phyloP scores from a whole-genome alignment of 2,888 invertebrate genomes.

The Acleris sparsana region DNA sequence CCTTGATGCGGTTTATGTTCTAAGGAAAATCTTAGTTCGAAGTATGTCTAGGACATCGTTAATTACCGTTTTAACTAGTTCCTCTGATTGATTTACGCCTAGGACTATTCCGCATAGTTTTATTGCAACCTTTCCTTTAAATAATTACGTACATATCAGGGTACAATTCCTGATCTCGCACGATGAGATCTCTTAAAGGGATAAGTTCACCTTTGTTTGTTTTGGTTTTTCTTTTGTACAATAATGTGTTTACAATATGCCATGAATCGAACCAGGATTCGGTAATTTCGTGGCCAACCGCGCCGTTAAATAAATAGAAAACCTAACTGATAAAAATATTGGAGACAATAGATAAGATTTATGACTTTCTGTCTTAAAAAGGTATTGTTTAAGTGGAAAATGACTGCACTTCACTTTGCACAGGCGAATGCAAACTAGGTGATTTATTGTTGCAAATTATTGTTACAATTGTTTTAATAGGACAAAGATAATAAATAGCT shows the following conservation, averaged over 20 bases:
- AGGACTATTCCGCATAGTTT: background rate
- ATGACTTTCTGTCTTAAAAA: constrained; percentile 2
- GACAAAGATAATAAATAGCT: background rate
- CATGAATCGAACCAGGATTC: too few relatives aligned
- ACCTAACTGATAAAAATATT: background rate
- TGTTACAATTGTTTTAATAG: background rate
- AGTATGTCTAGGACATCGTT: constrained; percentile 26
- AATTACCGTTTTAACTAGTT: constrained; percentile 20
- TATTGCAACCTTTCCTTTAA: background rate
- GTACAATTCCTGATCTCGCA: too few relatives aligned
- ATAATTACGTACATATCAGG: too few relatives aligned
- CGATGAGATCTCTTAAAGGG: too few relatives aligned
- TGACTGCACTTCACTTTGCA: constrained; percentile 4
- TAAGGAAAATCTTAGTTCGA: constrained; percentile 27
- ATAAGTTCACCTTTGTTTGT: too few relatives aligned
- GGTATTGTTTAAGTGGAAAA: background rate
- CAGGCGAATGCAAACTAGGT: constrained; percentile 1
- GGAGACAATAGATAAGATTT: constrained; percentile 9
- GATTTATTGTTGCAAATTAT: background rate
- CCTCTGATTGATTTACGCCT: constrained; percentile 12
- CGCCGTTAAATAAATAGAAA: background rate
- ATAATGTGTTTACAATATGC: too few relatives aligned
- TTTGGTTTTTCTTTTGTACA: too few relatives aligned
- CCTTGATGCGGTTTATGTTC: constrained; percentile 11
- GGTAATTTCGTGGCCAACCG: too few relatives aligned